Evolutionary conservation across 2,113 vertebrate genomes (phyloP).

Genomic region (Mormyrus iriodes): DNA sequence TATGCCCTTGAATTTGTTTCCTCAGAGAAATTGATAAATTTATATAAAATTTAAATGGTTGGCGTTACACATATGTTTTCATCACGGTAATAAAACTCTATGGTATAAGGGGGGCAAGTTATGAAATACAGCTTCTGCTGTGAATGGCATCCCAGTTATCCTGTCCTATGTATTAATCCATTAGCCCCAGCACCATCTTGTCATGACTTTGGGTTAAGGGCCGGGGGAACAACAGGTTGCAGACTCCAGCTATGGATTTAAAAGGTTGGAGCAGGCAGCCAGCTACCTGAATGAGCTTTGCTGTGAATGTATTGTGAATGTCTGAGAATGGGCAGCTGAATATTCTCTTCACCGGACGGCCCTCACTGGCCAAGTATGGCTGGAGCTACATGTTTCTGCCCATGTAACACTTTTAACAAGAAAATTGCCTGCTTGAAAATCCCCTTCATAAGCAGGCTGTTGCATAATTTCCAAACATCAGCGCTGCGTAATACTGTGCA

Average conservation of each 20-base stretch:
- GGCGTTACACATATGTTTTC: neutral
- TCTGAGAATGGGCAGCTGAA: neutral
- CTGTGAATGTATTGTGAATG: neutral
- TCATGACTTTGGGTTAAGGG: neutral
- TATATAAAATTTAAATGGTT: neutral
- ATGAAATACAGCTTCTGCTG: neutral
- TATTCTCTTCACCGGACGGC: neutral
- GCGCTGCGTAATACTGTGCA: neutral
- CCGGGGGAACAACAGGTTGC: neutral
- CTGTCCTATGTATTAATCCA: neutral
- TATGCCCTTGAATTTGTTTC: neutral
- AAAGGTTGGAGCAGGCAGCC: neutral
- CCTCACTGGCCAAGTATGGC: neutral
- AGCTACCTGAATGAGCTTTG: neutral
- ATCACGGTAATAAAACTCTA: neutral
- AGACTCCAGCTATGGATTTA: neutral
- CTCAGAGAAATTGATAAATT: neutral
- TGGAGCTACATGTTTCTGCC: neutral
- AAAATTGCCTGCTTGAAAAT: neutral
- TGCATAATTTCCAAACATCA: neutral
- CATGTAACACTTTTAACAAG: neutral
- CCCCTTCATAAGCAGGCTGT: neutral
- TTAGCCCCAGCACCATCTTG: neutral
- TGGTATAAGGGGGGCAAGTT: neutral
- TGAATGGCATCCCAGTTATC: neutral